Evolutionary conservation across 2,888 invertebrate genomes (phyloP).

Genomic region (Deilephila elpenor): DNA sequence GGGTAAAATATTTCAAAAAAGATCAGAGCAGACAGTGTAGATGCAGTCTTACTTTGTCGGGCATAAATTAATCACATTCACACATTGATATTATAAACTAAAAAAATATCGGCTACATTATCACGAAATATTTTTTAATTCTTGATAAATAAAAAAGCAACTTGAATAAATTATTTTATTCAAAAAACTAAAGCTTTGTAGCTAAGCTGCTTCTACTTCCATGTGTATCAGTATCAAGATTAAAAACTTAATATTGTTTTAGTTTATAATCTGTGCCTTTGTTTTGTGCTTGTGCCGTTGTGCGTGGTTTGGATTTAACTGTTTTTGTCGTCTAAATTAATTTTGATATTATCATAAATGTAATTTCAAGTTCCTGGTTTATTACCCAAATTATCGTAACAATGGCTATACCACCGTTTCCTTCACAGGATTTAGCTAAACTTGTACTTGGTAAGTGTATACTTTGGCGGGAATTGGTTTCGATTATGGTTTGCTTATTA

Average conservation of each 20-base stretch:
- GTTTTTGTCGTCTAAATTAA: not conserved
- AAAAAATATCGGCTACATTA: no score
- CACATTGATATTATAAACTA: no score
- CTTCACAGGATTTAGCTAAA: slow-evolving; percentile 77
- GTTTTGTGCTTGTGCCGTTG: slow-evolving; percentile 22
- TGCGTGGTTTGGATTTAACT: slow-evolving; percentile 5
- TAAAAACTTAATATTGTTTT: not conserved
- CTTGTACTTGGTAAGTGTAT: slow-evolving; percentile 72
- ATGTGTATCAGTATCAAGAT: no score
- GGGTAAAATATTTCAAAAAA: no score
- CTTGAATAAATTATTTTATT: no score
- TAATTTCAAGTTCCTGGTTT: not conserved
- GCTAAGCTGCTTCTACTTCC: no score
- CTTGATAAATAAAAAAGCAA: no score
- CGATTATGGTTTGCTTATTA: slow-evolving; percentile 17
- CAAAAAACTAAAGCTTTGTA: no score
- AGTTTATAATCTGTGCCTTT: slow-evolving; percentile 13
- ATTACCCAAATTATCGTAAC: slow-evolving; percentile 29
- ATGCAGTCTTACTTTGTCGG: no score
- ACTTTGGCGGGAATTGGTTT: slow-evolving; percentile 73
- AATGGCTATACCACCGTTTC: slow-evolving; percentile 76
- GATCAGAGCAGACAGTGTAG: no score
- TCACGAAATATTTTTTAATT: no score
- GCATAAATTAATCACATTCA: no score
- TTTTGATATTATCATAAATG: not conserved